Conservation (phyloP, 1,140 invertebrate species). For the Vollenhovia emeryi region DNA sequence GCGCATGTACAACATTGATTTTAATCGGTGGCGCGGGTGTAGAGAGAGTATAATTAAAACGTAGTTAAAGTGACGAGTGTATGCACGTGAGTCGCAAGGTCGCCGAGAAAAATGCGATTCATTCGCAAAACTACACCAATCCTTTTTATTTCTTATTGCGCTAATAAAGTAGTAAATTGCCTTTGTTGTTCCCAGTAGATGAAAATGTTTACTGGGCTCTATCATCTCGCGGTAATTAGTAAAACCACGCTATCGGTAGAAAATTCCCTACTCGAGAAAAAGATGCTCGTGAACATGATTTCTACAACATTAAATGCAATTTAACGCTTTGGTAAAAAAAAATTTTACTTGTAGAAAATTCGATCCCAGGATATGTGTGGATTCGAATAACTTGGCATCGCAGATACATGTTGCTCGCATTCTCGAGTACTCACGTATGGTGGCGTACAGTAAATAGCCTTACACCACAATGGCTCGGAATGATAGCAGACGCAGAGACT, state of each 20-base stretch:
- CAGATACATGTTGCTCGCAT: neutral
- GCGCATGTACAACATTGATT: slow-evolving; percentile 38
- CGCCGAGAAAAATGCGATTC: neutral
- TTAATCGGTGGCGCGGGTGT: neutral
- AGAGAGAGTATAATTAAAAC: slow-evolving; percentile 17
- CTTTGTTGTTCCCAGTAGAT: neutral
- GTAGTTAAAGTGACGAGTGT: neutral
- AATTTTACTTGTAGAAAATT: too few species aligned
- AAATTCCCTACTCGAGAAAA: neutral
- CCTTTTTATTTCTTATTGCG: neutral
- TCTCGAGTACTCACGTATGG: slow-evolving; percentile 89
- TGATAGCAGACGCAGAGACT: slow-evolving; percentile 94
- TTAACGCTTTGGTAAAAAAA: neutral
- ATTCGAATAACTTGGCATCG: neutral
- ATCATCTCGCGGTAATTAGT: neutral
- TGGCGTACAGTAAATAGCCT: slow-evolving; percentile 93
- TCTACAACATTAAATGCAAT: neutral
- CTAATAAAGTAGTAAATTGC: neutral
- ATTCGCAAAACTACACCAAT: neutral
- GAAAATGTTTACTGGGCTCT: neutral
- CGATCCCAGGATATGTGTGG: too few species aligned
- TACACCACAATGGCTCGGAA: slow-evolving; percentile 94
- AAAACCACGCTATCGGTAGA: neutral
- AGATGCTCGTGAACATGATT: slow-evolving; percentile 1
- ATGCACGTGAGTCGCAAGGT: neutral